Evolutionary conservation across 2,113 vertebrate species (phyloP), one percentile per base, ranked within the genome.

Genomic region (Takifugu bimaculatus): DNA sequence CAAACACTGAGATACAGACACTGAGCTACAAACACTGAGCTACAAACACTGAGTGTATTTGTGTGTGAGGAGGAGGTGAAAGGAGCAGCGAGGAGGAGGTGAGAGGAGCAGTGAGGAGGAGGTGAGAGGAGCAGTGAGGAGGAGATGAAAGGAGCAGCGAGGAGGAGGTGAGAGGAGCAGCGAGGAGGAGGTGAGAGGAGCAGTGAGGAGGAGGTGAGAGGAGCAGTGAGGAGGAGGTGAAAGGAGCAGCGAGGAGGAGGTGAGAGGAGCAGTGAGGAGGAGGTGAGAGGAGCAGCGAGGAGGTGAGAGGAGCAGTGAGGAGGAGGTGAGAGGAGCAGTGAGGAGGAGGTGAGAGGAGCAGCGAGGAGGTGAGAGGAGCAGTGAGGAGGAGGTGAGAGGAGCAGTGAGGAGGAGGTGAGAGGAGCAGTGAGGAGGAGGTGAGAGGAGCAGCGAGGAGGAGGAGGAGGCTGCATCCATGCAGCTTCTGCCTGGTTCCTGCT

Each of bases 401-500:
- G n/a, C 4, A 25, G 54, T 9, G 4, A 20, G 55, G 56, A 60
- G 55, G 11, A 56, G 45, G 45, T 5, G 45, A n/a, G 48, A 26
- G 15, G 29, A 32, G 27, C 51, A 55, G 27, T 13, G 35, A 9
- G 6, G 39, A n/a, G 35, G 32, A 14, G 5, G 43, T 9, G 26
- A 60, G 44, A 15, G 51, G 6, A 26, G 54, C 13, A 14, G 5
- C 3, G 28, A 43, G 42, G 6, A 69, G 67, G 27, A 59, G 35
- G 3, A 0, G 35, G 57, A 29, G 25, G 14, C 20, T 20, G 20
- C 20, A 1, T 20, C 20, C 20, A 20, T 20, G 20, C 44, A 25
- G 55, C 39, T 45, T 48, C 35, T 15, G 32, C 52, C 58, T 68
- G 65, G 63, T 78, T 77, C 68, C 70, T 71, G 66, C 72, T 87